These are phyloP conservation scores for Sycophila sp. DNA, from an alignment of 1,140 invertebrate species.

Conservation along the genomic window DNA sequence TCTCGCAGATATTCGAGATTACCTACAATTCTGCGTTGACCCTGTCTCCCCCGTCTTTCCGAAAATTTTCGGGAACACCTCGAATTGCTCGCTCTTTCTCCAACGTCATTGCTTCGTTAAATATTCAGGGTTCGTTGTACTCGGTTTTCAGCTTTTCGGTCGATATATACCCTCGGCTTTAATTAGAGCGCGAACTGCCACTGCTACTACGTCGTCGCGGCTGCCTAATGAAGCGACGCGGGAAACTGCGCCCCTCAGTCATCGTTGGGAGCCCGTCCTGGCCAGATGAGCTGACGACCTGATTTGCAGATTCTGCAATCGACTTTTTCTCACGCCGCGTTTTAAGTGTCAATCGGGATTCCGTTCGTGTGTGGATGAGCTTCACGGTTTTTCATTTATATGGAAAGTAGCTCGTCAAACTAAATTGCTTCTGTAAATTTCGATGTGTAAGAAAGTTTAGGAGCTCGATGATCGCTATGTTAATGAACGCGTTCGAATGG, in stretches of 20 bases:
- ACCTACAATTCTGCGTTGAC: not conserved
- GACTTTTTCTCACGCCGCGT: not conserved
- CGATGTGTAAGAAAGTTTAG: too few species aligned
- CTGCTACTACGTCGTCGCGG: constrained; percentile 1
- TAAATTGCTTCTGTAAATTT: too few species aligned
- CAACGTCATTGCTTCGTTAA: constrained; percentile 18
- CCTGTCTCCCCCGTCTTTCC: not conserved
- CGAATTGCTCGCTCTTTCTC: not conserved
- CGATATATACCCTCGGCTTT: constrained; percentile 32
- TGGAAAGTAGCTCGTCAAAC: not conserved
- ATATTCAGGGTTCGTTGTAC: constrained; percentile 45
- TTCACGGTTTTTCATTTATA: not conserved
- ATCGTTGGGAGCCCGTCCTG: not conserved
- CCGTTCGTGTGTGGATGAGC: too few species aligned
- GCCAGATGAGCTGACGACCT: not conserved
- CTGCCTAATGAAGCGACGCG: constrained; percentile 21
- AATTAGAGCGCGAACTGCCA: constrained; percentile 39
- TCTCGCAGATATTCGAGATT: not conserved
- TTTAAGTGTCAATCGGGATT: not conserved
- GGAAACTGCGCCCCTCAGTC: constrained; percentile 19
- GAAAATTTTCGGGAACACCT: not conserved
- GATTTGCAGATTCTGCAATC: not conserved
- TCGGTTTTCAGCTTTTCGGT: constrained; percentile 8
- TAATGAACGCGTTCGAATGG: too few species aligned
- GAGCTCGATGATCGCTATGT: too few species aligned